Evolutionary conservation across 2,888 invertebrate genomes (phyloP), one percentile per base, ranked within the genome.

Genomic region (Apamea monoglypha): DNA sequence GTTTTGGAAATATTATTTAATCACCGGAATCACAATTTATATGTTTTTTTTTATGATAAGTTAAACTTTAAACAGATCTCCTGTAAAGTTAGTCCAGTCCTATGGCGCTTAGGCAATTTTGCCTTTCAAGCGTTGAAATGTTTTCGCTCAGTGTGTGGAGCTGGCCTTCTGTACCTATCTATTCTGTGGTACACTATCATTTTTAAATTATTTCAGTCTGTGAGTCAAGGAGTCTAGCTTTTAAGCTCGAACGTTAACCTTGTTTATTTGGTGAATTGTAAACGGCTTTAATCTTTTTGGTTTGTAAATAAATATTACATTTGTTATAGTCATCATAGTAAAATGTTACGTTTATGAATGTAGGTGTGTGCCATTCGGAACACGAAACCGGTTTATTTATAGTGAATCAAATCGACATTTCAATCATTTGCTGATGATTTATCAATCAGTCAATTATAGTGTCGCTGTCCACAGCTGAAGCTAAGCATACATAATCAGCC

Each of bases 161-260:
- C 12, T 0, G 14, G 12, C 44, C 25, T 81, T 81, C 74, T 81
- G 63, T 8, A 14, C 1, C 1, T 47, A 21, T 47, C 1, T 63
- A 36, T n/a, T 69, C 68, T 29, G 36, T 81, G 63, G 5, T 3
- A 76, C 47, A 81, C 77, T 79, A 67, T 75, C 66, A 69, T 80
- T 84, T 78, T 81, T 64, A 78, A 83, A 84, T 86, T 81, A 85
- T 88, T 82, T 73, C 82, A 80, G 79, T 81, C 82, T 82, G 36
- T 82, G 88, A 87, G 40, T 85, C 82, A 88, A 81, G 56, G 53
- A 83, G 79, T 84, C 78, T 83, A 87, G 82, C 72, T 84, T 80
- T 75, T 72, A 74, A 83, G 79, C 78, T 47, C 74, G 76, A 70
- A 66, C 79, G 68, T 72, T 68, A 66, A 75, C 84, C 74, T 68